phyloP scores from a whole-genome alignment of 2,113 vertebrate genomes.

The Lagopus leucura region DNA sequence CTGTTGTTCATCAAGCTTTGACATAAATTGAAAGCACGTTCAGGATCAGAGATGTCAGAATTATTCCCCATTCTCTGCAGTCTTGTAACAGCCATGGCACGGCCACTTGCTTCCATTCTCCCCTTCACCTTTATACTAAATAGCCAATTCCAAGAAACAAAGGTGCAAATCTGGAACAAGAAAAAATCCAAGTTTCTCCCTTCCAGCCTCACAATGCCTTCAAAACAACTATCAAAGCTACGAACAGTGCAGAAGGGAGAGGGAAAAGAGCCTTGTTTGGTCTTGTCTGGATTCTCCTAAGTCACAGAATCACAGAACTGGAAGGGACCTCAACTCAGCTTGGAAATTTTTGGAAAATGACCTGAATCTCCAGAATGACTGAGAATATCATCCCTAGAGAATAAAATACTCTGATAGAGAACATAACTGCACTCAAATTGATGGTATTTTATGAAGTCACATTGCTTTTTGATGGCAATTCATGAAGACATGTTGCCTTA shows the following conservation, averaged over 20 bases:
- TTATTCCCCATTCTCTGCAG: slow-evolving; percentile 39
- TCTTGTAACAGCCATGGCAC: background rate
- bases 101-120: background rate
- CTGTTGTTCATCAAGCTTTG: background rate
- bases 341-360: background rate
- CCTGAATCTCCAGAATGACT: background rate
- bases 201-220: background rate
- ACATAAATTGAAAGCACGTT: background rate
- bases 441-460: background rate
- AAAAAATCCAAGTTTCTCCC: background rate
- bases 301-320: no score
- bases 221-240: background rate
- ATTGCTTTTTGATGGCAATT: background rate
- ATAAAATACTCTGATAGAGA: background rate
- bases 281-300: background rate
- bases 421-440: background rate
- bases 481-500: background rate
- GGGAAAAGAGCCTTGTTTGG: background rate
- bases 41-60: slow-evolving; percentile 57
- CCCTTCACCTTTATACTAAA: background rate
- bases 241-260: background rate
- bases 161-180: background rate
- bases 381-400: background rate
- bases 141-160: background rate
- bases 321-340: no score